phyloP scores from a whole-genome alignment of 2,113 vertebrate genomes.

The Lepisosteus oculatus region DNA sequence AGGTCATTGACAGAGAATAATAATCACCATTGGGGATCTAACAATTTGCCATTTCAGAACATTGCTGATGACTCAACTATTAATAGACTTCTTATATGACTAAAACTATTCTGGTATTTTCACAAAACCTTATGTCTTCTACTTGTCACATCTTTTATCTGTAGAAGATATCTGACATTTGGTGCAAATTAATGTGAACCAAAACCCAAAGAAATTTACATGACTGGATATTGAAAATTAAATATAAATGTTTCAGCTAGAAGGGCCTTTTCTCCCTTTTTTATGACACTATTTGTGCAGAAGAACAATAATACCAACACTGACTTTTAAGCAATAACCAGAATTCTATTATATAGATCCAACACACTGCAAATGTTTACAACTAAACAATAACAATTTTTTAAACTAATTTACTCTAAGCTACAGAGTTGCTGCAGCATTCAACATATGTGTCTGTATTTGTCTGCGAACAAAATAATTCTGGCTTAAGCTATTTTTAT shows the following conservation, averaged over 20 bases:
- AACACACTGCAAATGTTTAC: slow-evolving; percentile 42
- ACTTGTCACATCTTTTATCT: slow-evolving; percentile 28
- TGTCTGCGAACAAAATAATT: slow-evolving; percentile 72
- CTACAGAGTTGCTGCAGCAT: slow-evolving; percentile 56
- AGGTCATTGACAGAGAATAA: slow-evolving; percentile 78
- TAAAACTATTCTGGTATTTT: slow-evolving; percentile 54
- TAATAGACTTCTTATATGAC: slow-evolving; percentile 60
- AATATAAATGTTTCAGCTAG: slow-evolving; percentile 38
- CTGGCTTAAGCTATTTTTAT: slow-evolving; percentile 75
- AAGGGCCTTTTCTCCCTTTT: slow-evolving; percentile 17
- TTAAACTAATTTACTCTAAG: slow-evolving; percentile 66
- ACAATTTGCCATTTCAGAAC: slow-evolving; percentile 76
- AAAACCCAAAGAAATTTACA: slow-evolving; percentile 41
- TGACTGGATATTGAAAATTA: slow-evolving; percentile 50
- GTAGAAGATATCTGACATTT: slow-evolving; percentile 45
- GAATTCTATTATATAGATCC: slow-evolving; percentile 45
- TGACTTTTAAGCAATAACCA: slow-evolving; percentile 31
- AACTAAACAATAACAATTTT: slow-evolving; percentile 61
- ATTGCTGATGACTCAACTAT: slow-evolving; percentile 67
- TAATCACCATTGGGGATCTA: slow-evolving; percentile 71
- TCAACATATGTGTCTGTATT: slow-evolving; percentile 71
- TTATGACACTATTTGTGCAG: slow-evolving; percentile 12
- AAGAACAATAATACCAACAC: slow-evolving; percentile 35
- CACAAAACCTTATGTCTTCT: slow-evolving; percentile 42
- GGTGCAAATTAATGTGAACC: slow-evolving; percentile 45